Base-by-base conservation (phyloP, 2,888 invertebrate genomes). In the Yponomeuta malinellus region DNA sequence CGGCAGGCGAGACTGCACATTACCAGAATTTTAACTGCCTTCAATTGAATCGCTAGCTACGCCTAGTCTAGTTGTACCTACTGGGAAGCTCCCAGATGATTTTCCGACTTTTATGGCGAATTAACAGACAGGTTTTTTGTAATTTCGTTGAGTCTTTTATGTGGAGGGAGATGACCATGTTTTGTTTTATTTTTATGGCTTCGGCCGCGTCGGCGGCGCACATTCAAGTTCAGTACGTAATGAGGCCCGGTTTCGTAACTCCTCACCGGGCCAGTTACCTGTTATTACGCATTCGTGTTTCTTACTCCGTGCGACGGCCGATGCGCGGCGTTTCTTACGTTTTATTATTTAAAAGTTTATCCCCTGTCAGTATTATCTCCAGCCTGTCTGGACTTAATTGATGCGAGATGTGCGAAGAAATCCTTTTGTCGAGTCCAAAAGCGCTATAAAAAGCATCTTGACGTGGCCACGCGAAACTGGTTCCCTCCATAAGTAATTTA, bases 21-120 rank as follows among this genome's bases (percentile, higher is more conserved):
- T 82, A 83, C 84, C 81, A 84, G 91, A 91, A 90, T 91, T 85
- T 85, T 84, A 90, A 91, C 86, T 76, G 76, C 73, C 84, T 89
- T 90, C 85, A 85, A 87, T 88, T 86, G 84, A 88, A 88, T 87
- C 76, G 79, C 77, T 82, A 78, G 83, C 83, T 82, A 43, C 43
- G 43, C 43, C 8, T 43, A 43, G 43, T 83, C 29, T 64, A 31
- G 15, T 2, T 8, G 63, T n/a, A 52, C 52, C 52, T 52, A 52
- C 52, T 15, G 6, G 52, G 2, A 59, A 15, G 52, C 52, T 12
- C 52, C 12, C 52, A 12, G 52, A 15, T 59, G 52, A 3, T 12
- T 15, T 12, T 15, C 52, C 52, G 15, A 59, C 15, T 59, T 59
- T 59, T 59, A 59, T 59, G 12, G 52, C 29, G n/a, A 29, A 65